These are phyloP conservation scores for Phrynosoma platyrhinos DNA, from an alignment of 2,113 vertebrate genomes.

Conservation along the genomic window DNA sequence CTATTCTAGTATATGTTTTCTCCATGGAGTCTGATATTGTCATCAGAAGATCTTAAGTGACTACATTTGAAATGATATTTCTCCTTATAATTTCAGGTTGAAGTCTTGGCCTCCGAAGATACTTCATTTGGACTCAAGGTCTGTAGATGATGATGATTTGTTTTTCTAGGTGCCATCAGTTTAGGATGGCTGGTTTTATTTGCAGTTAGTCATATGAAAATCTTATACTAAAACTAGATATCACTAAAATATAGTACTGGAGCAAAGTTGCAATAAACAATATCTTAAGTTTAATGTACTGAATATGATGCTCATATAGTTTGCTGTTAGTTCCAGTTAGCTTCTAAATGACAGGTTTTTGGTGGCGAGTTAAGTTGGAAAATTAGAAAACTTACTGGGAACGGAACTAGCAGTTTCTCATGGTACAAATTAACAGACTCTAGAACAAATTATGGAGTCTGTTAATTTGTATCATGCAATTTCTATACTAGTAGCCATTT, in stretches of 20 bases:
- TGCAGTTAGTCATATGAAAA: neutral
- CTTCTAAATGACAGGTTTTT: constrained; percentile 17
- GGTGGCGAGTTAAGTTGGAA: neutral
- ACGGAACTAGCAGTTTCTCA: constrained; percentile 27
- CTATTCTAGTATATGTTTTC: constrained; percentile 18
- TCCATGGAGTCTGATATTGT: constrained; percentile 36
- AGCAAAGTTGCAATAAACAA: constrained; percentile 6
- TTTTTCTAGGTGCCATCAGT: constrained; percentile 32
- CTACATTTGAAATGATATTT: constrained; percentile 72
- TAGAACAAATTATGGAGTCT: constrained; percentile 6
- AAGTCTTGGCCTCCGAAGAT: constrained; percentile 77
- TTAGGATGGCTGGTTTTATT: constrained; percentile 30
- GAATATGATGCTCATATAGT: constrained; percentile 11
- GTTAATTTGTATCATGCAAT: constrained; percentile 10
- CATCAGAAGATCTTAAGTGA: constrained; percentile 44
- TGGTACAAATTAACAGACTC: no score
- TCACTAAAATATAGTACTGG: no score
- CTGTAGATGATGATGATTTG: constrained; percentile 71
- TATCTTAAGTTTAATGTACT: neutral
- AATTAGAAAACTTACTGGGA: neutral
- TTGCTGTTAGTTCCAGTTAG: constrained; percentile 24
- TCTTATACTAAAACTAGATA: no score
- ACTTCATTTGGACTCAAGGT: constrained; percentile 79
- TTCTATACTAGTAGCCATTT: neutral
- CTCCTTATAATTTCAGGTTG: constrained; percentile 78